Conservation (phyloP, 2,888 invertebrate genomes). For the Eupeodes latifasciatus region DNA sequence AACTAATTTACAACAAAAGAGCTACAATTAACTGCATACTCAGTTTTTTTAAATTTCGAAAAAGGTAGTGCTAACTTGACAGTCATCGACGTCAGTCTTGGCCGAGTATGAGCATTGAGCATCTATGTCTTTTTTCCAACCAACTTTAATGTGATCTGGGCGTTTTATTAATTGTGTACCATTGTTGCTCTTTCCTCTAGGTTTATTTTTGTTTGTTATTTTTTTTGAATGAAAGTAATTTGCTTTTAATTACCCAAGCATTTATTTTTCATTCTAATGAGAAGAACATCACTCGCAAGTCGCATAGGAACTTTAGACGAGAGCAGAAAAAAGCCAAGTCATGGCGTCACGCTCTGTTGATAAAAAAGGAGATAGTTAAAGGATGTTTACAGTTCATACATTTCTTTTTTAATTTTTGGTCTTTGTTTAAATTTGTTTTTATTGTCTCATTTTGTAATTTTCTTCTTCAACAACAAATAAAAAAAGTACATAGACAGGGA, state of each 20-base stretch:
- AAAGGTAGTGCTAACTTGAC: too few relatives aligned
- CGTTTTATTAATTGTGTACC: neutral
- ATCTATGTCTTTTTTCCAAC: neutral
- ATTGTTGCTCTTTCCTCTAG: neutral
- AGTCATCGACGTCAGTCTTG: neutral
- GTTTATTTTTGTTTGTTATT: neutral
- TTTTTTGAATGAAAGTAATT: conserved; percentile 40
- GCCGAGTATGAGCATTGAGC: neutral
- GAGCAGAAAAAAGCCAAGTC: neutral
- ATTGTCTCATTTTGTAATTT: conserved; percentile 1
- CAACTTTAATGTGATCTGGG: conserved; percentile 1
- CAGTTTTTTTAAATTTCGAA: too few relatives aligned
- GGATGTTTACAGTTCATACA: conserved; percentile 67
- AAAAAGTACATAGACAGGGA: neutral
- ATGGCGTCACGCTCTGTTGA: conserved; percentile 37
- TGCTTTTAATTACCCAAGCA: conserved; percentile 48
- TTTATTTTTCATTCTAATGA: conserved; percentile 31
- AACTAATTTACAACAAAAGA: too few relatives aligned
- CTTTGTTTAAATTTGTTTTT: conserved; percentile 36
- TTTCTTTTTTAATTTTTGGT: conserved; percentile 52
- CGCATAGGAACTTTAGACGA: neutral
- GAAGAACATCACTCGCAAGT: neutral
- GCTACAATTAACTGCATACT: too few relatives aligned
- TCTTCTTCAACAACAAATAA: neutral
- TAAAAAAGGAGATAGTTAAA: conserved; percentile 28